Conservation (phyloP, 1,140 invertebrate species). For the Caenorhabditis briggsae region DNA sequence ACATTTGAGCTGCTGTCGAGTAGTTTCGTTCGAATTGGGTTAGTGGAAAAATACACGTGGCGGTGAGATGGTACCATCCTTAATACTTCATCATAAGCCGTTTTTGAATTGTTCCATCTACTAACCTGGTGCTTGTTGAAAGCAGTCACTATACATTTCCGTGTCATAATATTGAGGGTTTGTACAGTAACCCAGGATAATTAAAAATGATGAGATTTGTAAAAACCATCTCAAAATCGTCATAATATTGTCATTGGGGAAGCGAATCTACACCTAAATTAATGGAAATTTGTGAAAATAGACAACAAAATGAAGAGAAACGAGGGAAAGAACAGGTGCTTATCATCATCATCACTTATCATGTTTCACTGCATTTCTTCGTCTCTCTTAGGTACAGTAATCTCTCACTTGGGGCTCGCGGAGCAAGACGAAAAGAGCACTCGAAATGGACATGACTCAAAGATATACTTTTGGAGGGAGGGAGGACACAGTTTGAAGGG, state of each 20-base stretch:
- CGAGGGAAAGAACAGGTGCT: conserved; percentile 28
- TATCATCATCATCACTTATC: conserved; percentile 52
- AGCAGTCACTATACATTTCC: background rate
- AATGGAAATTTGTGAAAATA: background rate
- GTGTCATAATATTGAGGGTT: background rate
- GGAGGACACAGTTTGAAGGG: background rate
- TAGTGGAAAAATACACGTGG: conserved; percentile 30
- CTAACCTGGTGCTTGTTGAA: conserved; percentile 9
- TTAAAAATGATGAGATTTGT: background rate
- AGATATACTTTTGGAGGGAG: conserved; percentile 3
- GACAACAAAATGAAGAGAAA: background rate
- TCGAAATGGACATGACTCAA: conserved; percentile 56
- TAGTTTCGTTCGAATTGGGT: conserved; percentile 51
- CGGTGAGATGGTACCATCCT: conserved; percentile 36
- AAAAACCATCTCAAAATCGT: conserved; percentile 44
- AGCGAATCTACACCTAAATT: background rate
- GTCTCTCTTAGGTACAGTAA: background rate
- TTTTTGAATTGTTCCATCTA: background rate
- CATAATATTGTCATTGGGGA: conserved; percentile 47
- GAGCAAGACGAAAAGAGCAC: conserved; percentile 46
- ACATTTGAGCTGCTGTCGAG: conserved; percentile 32
- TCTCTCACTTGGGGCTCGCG: background rate
- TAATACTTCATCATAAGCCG: background rate
- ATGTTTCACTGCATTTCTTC: conserved; percentile 22
- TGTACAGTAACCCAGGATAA: conserved; percentile 1